These are phyloP conservation scores for Silurus lanzhouensis DNA, from an alignment of 2,797 vertebrate genomes.

Conservation along the genomic window DNA sequence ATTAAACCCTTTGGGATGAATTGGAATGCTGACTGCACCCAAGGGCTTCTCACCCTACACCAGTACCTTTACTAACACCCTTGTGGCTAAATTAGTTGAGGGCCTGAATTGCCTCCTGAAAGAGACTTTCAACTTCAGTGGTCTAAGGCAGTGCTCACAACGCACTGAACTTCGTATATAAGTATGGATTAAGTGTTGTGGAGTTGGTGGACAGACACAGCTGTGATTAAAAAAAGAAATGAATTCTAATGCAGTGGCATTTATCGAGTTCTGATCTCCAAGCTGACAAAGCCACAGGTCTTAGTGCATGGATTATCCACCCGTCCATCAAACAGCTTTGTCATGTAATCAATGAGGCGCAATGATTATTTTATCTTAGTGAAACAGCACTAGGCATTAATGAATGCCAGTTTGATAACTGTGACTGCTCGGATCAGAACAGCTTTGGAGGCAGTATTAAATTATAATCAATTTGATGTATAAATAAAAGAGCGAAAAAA, in stretches of 20 bases:
- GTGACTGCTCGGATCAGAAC: background rate
- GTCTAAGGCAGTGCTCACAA: background rate
- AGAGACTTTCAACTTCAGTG: no score
- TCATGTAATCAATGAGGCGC: background rate
- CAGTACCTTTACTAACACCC: no score
- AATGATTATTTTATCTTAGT: constrained; percentile 19
- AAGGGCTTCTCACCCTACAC: no score
- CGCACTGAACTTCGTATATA: background rate
- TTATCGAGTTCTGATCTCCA: constrained; percentile 14
- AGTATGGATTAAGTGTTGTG: background rate
- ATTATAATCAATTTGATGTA: background rate
- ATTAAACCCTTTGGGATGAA: no score
- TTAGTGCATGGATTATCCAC: constrained; percentile 4
- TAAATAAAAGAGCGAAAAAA: background rate
- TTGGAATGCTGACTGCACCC: no score
- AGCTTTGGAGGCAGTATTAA: background rate
- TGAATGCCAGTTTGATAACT: background rate
- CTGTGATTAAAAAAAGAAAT: background rate
- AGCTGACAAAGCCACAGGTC: constrained; percentile 11
- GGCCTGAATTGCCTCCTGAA: no score
- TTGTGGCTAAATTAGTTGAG: no score
- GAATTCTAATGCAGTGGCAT: constrained; percentile 29
- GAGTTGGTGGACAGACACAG: background rate
- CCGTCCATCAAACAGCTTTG: constrained; percentile 21
- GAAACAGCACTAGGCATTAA: constrained; percentile 22